phyloP scores from a whole-genome alignment of 2,888 invertebrate species.

The Acronicta leporina region DNA sequence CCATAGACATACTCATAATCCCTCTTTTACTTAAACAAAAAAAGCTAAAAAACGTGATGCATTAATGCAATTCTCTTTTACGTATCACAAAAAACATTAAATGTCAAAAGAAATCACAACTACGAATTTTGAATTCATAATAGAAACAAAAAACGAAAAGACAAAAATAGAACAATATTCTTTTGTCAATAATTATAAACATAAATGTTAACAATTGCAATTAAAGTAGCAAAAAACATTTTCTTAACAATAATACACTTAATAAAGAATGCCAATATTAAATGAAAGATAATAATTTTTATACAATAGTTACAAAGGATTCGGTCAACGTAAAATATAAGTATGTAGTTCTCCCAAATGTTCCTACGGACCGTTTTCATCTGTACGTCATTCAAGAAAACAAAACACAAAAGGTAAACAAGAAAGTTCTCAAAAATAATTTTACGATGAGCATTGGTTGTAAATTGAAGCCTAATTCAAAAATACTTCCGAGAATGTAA shows the following conservation, averaged over 20 bases:
- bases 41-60: conserved; percentile 83
- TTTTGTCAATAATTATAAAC: conserved; percentile 70
- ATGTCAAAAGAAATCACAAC: conserved; percentile 89
- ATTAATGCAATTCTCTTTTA: conserved; percentile 86
- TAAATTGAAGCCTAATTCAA: neutral
- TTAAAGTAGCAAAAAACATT: conserved; percentile 69
- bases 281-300: conserved; percentile 61
- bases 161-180: conserved; percentile 81
- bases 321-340: conserved; percentile 58
- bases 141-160: conserved; percentile 75
- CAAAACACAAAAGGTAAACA: neutral
- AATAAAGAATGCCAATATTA: conserved; percentile 70
- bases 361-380: conserved; percentile 50
- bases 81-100: conserved; percentile 89
- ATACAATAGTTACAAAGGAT: conserved; percentile 59
- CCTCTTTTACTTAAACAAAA: conserved; percentile 73
- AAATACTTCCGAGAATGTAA: too few species aligned
- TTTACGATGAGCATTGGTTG: neutral
- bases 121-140: conserved; percentile 89
- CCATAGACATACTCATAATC: conserved; percentile 68
- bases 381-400: conserved; percentile 4
- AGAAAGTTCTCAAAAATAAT: neutral
- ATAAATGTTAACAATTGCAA: conserved; percentile 74
- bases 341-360: conserved; percentile 40
- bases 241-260: conserved; percentile 74